A percentile compares a stretch with the other conserved stretches of the same genome.
These are phyloP conservation scores for Amphipyra berbera DNA, from an alignment of 2,888 invertebrate species.

Conservation along the genomic window DNA sequence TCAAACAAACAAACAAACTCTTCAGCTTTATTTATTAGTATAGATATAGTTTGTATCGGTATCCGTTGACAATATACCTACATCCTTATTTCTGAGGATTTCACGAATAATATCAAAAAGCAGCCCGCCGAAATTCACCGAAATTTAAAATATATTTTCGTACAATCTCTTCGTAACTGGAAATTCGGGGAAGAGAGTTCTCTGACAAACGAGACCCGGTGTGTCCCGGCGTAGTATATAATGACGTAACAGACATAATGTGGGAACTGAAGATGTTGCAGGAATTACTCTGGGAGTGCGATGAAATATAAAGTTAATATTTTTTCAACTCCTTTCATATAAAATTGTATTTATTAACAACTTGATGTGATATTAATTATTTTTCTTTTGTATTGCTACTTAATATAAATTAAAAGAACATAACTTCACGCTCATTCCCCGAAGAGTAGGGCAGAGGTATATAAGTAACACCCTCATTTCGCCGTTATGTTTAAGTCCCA, in stretches of 20 bases:
- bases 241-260: constrained; percentile 30
- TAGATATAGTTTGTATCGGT: no score
- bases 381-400: no score
- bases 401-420: no score
- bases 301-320: constrained; percentile 14
- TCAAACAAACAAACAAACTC: no score
- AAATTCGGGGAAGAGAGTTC: constrained; percentile 26
- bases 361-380: no score
- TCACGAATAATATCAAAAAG: constrained; percentile 20
- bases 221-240: constrained; percentile 30
- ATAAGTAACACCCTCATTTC: no score
- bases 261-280: constrained; percentile 35
- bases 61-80: constrained; percentile 2
- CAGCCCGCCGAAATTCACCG: not conserved
- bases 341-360: no score
- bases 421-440: no score
- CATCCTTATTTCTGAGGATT: constrained; percentile 1
- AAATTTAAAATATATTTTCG: constrained; percentile 36
- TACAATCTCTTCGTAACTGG: not conserved
- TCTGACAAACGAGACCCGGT: constrained; percentile 53
- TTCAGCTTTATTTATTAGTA: no score
- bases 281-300: constrained; percentile 5
- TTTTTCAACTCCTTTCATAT: no score
- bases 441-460: no score
- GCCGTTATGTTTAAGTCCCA: no score